phyloP scores from a whole-genome alignment of 2,888 invertebrate genomes.

The Scelioninae gen. 1 region DNA sequence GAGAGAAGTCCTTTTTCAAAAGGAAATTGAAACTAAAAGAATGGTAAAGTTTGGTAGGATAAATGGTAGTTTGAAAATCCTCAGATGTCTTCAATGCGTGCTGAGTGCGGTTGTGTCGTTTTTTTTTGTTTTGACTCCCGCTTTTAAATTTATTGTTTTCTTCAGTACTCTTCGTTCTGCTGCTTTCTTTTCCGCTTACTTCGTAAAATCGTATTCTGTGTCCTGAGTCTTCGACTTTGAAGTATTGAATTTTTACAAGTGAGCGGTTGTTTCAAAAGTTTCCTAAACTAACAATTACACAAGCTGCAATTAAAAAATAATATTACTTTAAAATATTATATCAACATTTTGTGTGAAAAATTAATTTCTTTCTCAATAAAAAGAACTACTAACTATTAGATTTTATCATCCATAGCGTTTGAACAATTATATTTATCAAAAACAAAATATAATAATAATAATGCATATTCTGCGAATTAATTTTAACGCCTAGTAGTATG shows the following conservation, averaged over 20 bases:
- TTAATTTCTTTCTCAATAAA: too few species aligned
- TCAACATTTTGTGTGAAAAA: too few species aligned
- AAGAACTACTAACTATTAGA: too few species aligned
- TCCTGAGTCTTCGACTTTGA: conserved; percentile 75
- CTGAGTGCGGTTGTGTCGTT: conserved; percentile 90
- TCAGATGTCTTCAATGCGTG: conserved; percentile 96
- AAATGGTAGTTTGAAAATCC: conserved; percentile 88
- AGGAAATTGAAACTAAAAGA: conserved; percentile 73
- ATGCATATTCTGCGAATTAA: too few species aligned
- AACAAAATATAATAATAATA: too few species aligned
- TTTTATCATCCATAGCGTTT: too few species aligned
- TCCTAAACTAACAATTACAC: conserved; percentile 87
- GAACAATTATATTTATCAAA: too few species aligned
- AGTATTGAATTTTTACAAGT: conserved; percentile 84
- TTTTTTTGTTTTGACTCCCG: conserved; percentile 77
- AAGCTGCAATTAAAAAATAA: conserved; percentile 85
- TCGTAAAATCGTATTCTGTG: conserved; percentile 59
- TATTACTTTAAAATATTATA: too few species aligned
- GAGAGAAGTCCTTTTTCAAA: too few species aligned
- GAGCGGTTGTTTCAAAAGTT: conserved; percentile 84
- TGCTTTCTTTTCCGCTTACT: conserved; percentile 66
- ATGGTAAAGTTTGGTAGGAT: conserved; percentile 78
- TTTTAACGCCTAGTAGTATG: too few species aligned
- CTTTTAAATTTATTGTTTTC: conserved; percentile 72
- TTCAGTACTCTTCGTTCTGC: conserved; percentile 70